Conservation (phyloP, 2,888 invertebrate genomes). For the Agonum fuliginosum region DNA sequence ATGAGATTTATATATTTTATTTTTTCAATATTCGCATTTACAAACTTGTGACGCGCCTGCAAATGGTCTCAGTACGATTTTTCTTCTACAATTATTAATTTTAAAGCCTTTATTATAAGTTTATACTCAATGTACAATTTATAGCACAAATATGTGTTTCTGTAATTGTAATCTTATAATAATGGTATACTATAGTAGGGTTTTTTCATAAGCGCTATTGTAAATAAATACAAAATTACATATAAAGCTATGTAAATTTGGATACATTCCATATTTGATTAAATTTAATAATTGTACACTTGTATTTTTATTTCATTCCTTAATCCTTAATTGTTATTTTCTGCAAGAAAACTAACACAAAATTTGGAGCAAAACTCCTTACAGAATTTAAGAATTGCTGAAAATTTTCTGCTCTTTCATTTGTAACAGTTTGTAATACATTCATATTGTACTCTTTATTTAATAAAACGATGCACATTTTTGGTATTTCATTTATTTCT, state of each 20-base stretch:
- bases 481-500: conserved; percentile 66
- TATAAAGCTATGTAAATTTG: conserved; percentile 51
- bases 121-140: conserved; percentile 55
- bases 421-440: conserved; percentile 40
- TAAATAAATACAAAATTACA: conserved; percentile 56
- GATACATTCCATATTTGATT: conserved; percentile 57
- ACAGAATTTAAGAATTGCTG: conserved; percentile 20
- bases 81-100: conserved; percentile 49
- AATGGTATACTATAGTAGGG: conserved; percentile 23
- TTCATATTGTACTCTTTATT: conserved; percentile 60
- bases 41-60: neutral
- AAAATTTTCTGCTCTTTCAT: conserved; percentile 5
- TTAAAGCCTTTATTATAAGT: conserved; percentile 48
- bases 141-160: conserved; percentile 52
- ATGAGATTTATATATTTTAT: conserved; percentile 3
- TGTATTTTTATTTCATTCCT: conserved; percentile 2
- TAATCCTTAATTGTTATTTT: neutral
- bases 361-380: conserved; percentile 16
- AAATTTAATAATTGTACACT: conserved; percentile 55
- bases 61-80: conserved; percentile 22
- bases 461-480: conserved; percentile 66
- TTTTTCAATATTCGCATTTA: conserved; percentile 18
- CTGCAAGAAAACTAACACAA: neutral
- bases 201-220: conserved; percentile 51
- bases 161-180: conserved; percentile 37